Evolutionary conservation across 2,888 invertebrate genomes (phyloP).

Genomic region (Catocala nupta): DNA sequence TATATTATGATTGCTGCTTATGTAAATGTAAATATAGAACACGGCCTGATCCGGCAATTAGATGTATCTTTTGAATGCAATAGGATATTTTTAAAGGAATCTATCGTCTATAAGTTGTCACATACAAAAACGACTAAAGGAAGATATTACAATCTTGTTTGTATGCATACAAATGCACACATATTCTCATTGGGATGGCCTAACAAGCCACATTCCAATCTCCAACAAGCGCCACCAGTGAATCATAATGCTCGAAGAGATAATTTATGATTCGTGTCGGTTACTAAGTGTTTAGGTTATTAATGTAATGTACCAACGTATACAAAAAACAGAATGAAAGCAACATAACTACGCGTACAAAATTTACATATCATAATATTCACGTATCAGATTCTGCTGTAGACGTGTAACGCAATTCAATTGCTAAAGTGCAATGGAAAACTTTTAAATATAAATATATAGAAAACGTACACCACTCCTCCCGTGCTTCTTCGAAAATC

Average conservation of each 20-base stretch:
- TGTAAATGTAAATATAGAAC: too few species aligned
- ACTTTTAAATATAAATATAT: too few species aligned
- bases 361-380: constrained; percentile 29
- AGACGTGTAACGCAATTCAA: too few species aligned
- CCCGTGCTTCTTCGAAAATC: not conserved
- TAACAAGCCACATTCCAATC: constrained; percentile 36
- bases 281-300: constrained; percentile 29
- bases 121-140: too few species aligned
- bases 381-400: constrained; percentile 5
- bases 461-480: too few species aligned
- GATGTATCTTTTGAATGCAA: too few species aligned
- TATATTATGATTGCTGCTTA: too few species aligned
- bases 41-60: too few species aligned
- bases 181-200: constrained; percentile 1
- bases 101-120: too few species aligned
- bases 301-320: constrained; percentile 14
- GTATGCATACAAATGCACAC: constrained; percentile 7
- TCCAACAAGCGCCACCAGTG: constrained; percentile 40
- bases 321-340: constrained; percentile 27
- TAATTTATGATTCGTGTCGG: constrained; percentile 40
- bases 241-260: constrained; percentile 37
- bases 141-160: not conserved
- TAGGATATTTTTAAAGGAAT: too few species aligned
- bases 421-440: too few species aligned
- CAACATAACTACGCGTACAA: constrained; percentile 33